Conservation (phyloP, 2,113 vertebrate genomes). For the Bujurquina vittata region DNA sequence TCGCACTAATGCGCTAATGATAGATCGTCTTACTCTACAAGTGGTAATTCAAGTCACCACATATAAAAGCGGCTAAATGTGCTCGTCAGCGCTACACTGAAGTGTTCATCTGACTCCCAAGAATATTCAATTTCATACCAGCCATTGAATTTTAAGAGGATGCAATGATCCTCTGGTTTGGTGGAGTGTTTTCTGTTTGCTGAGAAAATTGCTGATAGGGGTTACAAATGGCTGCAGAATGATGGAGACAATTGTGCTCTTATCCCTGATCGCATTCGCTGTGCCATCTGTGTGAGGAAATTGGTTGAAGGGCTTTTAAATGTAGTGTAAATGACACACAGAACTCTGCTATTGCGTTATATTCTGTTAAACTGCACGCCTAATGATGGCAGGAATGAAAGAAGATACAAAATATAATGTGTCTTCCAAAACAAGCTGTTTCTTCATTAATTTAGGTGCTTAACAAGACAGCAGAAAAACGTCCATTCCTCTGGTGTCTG, state of each 20-base stretch:
- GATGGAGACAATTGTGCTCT: conserved; percentile 54
- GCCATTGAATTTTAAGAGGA: conserved; percentile 60
- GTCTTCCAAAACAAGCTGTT: conserved; percentile 9
- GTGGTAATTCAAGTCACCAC: conserved; percentile 48
- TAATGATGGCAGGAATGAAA: conserved; percentile 36
- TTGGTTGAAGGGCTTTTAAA: conserved; percentile 59
- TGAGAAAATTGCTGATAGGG: conserved; percentile 60
- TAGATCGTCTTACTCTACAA: conserved; percentile 41
- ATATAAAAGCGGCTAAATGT: conserved; percentile 35
- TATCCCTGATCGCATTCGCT: conserved; percentile 58
- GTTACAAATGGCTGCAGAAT: conserved; percentile 56
- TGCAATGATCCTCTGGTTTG: conserved; percentile 47
- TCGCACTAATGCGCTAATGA: conserved; percentile 59
- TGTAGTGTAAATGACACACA: conserved; percentile 59
- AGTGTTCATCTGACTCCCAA: conserved; percentile 46
- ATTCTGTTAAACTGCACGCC: conserved; percentile 25
- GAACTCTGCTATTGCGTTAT: background rate
- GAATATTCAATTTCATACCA: conserved; percentile 58
- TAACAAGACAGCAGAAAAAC: conserved; percentile 14
- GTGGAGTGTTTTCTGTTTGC: conserved; percentile 58
- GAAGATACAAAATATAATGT: conserved; percentile 9
- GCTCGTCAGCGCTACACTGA: conserved; percentile 34
- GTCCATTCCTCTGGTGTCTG: background rate
- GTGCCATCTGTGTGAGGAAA: conserved; percentile 67
- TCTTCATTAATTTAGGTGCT: conserved; percentile 10